Evolutionary conservation across 2,797 vertebrate genomes (phyloP).

Genomic region (Lacerta bilineata): DNA sequence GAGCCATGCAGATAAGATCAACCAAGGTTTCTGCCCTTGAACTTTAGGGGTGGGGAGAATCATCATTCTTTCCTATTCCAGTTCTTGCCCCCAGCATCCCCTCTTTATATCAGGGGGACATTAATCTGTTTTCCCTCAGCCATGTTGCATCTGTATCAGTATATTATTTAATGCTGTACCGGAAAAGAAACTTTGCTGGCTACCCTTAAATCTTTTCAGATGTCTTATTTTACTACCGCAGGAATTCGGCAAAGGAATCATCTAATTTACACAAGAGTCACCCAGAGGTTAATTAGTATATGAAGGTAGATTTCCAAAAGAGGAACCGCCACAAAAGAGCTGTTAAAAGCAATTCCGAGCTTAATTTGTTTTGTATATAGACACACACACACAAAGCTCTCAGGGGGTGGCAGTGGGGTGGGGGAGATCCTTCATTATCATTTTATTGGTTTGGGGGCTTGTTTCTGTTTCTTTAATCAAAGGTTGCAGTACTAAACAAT

Average conservation of each 20-base stretch:
- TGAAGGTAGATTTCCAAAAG: conserved; percentile 75
- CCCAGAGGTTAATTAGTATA: conserved; percentile 73
- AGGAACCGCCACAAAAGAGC: conserved; percentile 55
- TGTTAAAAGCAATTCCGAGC: conserved; percentile 70
- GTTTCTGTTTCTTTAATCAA: conserved; percentile 46
- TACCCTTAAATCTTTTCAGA: conserved; percentile 62
- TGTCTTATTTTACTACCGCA: conserved; percentile 49
- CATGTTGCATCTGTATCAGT: conserved; percentile 8
- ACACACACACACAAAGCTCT: conserved; percentile 40
- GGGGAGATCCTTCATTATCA: conserved; percentile 53
- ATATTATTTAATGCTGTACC: conserved; percentile 26
- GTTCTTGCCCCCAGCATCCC: conserved; percentile 17
- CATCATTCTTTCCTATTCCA: conserved; percentile 3
- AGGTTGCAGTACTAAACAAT: background rate
- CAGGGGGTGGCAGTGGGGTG: background rate
- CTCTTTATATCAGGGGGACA: background rate
- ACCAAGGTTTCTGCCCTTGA: background rate
- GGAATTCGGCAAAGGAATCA: conserved; percentile 59
- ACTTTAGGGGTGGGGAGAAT: background rate
- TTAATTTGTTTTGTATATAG: conserved; percentile 63
- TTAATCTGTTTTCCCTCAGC: conserved; percentile 29
- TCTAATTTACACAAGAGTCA: conserved; percentile 73
- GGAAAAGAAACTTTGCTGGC: conserved; percentile 60
- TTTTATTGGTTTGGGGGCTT: background rate
- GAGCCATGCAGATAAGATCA: conserved; percentile 7